These are phyloP conservation scores for Nothoprocta pentlandii DNA, from an alignment of 2,113 vertebrate species.

Conservation along the genomic window DNA sequence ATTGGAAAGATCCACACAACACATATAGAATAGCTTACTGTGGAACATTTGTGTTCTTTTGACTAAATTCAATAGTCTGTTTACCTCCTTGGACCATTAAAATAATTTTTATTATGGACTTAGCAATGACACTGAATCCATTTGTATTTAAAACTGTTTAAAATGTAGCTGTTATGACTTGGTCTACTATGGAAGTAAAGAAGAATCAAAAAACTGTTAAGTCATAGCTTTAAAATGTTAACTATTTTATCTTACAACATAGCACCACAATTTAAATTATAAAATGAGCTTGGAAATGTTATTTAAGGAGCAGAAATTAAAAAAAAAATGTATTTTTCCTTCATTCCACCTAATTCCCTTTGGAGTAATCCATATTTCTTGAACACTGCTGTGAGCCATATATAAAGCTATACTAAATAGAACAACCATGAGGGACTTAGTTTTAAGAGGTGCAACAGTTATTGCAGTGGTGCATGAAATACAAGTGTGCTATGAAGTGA, in stretches of 20 bases:
- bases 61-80: conserved; percentile 82
- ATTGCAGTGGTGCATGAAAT: conserved; percentile 71
- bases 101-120: conserved; percentile 86
- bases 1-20: conserved; percentile 79
- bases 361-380: conserved; percentile 76
- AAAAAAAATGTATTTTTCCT: conserved; percentile 75
- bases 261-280: conserved; percentile 82
- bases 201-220: conserved; percentile 77
- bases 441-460: conserved; percentile 75
- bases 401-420: conserved; percentile 72
- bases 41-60: conserved; percentile 82
- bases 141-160: conserved; percentile 85
- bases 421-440: conserved; percentile 69
- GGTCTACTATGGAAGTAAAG: conserved; percentile 79
- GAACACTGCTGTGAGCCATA: conserved; percentile 84
- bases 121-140: conserved; percentile 88
- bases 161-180: conserved; percentile 83
- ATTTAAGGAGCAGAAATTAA: conserved; percentile 82
- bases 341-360: conserved; percentile 79
- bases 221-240: conserved; percentile 82
- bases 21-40: conserved; percentile 79
- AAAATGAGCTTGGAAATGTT: conserved; percentile 80
- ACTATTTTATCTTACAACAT: conserved; percentile 79
- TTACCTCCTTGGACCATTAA: conserved; percentile 87
- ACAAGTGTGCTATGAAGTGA: conserved; percentile 53